Conservation (phyloP, 1,140 invertebrate genomes). For the Contarinia nasturtii region DNA sequence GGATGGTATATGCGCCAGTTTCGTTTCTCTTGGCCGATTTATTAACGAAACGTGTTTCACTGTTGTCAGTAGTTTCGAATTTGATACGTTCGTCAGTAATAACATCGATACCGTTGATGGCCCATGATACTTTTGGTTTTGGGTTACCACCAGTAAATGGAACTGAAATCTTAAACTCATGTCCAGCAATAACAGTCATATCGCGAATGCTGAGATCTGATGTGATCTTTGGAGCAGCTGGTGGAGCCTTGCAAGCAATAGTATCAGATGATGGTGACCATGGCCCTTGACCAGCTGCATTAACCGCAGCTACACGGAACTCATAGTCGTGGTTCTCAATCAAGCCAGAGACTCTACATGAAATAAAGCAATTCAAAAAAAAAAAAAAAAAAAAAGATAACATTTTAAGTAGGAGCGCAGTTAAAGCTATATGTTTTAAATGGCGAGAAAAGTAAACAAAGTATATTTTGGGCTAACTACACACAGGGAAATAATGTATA, state of each 20-base stretch:
- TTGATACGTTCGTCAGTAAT: slow-evolving; percentile 56
- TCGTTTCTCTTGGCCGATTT: slow-evolving; percentile 76
- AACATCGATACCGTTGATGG: slow-evolving; percentile 70
- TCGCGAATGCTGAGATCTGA: slow-evolving; percentile 82
- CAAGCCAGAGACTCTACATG: slow-evolving; percentile 53
- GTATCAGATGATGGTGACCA: slow-evolving; percentile 80
- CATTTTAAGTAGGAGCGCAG: no score
- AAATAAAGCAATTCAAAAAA: no score
- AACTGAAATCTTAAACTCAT: slow-evolving; percentile 89
- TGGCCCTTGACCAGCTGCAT: slow-evolving; percentile 83
- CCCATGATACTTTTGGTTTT: slow-evolving; percentile 72
- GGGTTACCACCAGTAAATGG: slow-evolving; percentile 80
- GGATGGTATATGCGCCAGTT: slow-evolving; percentile 80
- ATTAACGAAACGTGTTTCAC: slow-evolving; percentile 67
- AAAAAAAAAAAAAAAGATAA: no score
- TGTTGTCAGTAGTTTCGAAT: slow-evolving; percentile 68
- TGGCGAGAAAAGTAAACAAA: no score
- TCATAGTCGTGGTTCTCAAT: slow-evolving; percentile 94
- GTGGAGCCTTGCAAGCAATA: slow-evolving; percentile 71
- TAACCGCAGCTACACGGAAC: slow-evolving; percentile 90
- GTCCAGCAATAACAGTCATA: slow-evolving; percentile 86
- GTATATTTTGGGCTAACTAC: no score
- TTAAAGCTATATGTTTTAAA: no score
- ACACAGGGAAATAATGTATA: no score
- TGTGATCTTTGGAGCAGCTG: slow-evolving; percentile 79